These are phyloP conservation scores for Podargus strigoides DNA, from an alignment of 2,797 vertebrate species.

Conservation along the genomic window DNA sequence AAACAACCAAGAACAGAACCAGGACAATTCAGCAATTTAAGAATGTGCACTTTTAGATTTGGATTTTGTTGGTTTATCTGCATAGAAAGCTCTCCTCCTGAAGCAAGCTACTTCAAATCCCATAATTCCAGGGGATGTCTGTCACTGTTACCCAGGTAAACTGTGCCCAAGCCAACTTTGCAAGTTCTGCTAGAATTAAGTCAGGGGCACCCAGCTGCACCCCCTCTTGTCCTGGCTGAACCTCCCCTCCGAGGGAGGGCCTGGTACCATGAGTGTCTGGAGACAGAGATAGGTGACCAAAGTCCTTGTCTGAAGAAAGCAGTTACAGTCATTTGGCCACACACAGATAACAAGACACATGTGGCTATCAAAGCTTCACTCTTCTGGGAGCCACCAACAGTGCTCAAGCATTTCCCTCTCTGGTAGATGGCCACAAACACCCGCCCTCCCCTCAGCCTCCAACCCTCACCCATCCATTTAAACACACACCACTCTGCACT, in stretches of 20 bases:
- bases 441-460: neutral
- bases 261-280: neutral
- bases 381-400: neutral
- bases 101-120: neutral
- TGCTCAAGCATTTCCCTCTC: neutral
- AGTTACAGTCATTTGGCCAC: neutral
- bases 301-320: neutral
- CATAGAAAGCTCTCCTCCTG: neutral
- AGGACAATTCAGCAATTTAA: neutral
- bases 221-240: neutral
- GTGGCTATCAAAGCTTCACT: neutral
- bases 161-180: neutral
- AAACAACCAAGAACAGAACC: neutral
- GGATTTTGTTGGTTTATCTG: neutral
- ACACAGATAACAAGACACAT: neutral
- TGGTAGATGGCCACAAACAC: neutral
- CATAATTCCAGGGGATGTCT: neutral
- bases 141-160: neutral
- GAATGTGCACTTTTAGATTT: rapidly evolving
- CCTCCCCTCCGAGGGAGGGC: neutral
- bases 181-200: neutral
- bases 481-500: rapidly evolving
- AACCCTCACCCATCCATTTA: neutral
- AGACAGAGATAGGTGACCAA: neutral
- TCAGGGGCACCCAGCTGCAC: too few species aligned